Percentiles rank a stretch among this genome's conserved stretches.
phyloP scores from a whole-genome alignment of 2,888 invertebrate species.

The Stenodema calcarata region DNA sequence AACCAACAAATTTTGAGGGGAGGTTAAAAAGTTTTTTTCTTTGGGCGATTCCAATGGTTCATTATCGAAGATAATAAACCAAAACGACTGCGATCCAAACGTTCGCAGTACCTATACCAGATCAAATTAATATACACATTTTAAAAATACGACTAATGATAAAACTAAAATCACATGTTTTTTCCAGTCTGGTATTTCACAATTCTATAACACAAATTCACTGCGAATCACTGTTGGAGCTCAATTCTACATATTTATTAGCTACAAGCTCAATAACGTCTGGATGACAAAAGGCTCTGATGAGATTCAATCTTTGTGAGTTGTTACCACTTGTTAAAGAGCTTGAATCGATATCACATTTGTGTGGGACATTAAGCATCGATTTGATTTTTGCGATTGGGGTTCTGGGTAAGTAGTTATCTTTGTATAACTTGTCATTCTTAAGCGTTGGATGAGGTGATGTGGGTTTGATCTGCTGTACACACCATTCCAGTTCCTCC shows the following conservation, averaged over 20 bases:
- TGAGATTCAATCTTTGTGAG: slow-evolving; percentile 61
- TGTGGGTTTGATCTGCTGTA: slow-evolving; percentile 12
- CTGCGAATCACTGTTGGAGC: neutral
- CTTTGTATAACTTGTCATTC: neutral
- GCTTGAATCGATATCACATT: neutral
- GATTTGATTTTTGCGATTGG: neutral
- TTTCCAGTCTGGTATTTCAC: too few species aligned
- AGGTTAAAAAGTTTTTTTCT: too few species aligned
- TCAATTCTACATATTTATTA: neutral
- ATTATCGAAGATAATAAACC: too few species aligned
- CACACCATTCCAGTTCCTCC: slow-evolving; percentile 47
- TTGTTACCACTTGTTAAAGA: neutral
- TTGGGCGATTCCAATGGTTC: too few species aligned
- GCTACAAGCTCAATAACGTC: slow-evolving; percentile 65
- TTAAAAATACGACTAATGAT: too few species aligned
- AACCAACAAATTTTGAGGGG: too few species aligned
- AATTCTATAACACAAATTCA: too few species aligned
- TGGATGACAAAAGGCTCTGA: slow-evolving; percentile 72
- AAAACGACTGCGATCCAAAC: too few species aligned
- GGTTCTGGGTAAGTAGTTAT: neutral
- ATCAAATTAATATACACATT: too few species aligned
- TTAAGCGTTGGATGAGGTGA: neutral
- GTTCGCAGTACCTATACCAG: too few species aligned
- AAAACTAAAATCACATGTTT: too few species aligned
- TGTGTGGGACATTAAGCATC: neutral